Evolutionary conservation across 2,888 invertebrate genomes (phyloP), one percentile per base, ranked within the genome.

Genomic region (Polyploca ridens): DNA sequence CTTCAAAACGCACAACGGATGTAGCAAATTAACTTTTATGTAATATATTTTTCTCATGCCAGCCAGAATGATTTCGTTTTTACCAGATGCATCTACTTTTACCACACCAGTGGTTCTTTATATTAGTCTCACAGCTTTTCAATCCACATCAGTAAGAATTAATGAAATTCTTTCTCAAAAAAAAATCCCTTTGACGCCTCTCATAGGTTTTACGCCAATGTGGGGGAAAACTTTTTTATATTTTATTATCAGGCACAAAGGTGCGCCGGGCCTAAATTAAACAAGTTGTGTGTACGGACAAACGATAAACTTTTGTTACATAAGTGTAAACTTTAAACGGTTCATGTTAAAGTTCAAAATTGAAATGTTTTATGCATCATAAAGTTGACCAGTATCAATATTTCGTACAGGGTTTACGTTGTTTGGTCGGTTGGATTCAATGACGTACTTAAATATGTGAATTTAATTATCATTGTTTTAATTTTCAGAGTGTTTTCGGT

Each of bases 261-360:
- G 88, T 86, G 81, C 79, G 78, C 78, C 74, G 78, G 75, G 82
- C 72, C 81, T 72, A 84, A 87, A 87, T 87, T 87, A 88, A 87
- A 88, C 84, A 85, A 83, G 82, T 82, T 81, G 74, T 65, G 72
- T 66, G 72, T 67, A 64, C 41, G 75, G 66, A 73, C 75, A 67
- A 73, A 71, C 74, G 65, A 68, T 68, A 67, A 58, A 62, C 58
- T 66, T 66, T 65, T 71, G 71, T 68, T 72, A 71, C 69, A 64
- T 67, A 57, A 82, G 78, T 76, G 65, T 71, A 73, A 78, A 79
- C 83, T 79, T 79, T 85, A 77, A 67, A 63, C 57, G 62, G 63
- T 13, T 63, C 62, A 46, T 11, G 46, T 67, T 81, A 81, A 74
- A 79, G 78, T 73, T 69, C 65, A 74, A 76, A 78, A 70, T 84